Conservation (phyloP, 2,797 vertebrate genomes). For the Gambelia wislizenii region DNA sequence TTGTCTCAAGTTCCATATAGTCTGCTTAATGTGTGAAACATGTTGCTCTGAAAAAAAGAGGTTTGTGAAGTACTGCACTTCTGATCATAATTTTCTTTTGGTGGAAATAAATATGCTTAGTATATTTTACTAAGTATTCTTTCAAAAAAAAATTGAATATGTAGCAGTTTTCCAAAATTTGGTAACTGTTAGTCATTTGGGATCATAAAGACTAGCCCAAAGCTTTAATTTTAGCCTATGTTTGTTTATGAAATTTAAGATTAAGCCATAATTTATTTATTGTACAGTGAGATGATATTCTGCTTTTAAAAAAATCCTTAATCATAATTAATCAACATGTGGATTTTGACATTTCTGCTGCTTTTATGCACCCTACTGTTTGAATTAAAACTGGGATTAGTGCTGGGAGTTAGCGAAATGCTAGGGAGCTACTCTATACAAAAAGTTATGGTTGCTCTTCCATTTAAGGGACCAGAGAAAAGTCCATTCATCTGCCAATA, state of each 20-base stretch:
- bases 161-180: not conserved
- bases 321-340: conserved; percentile 17
- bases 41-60: conserved; percentile 45
- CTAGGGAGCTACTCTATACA: conserved; percentile 49
- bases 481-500: conserved; percentile 13
- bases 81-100: conserved; percentile 22
- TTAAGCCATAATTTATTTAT: conserved; percentile 65
- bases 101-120: conserved; percentile 49
- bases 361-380: conserved; percentile 37
- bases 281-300: conserved; percentile 19
- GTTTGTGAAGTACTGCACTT: conserved; percentile 40
- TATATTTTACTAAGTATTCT: conserved; percentile 25
- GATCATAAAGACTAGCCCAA: conserved; percentile 17
- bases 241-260: conserved; percentile 41
- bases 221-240: conserved; percentile 30
- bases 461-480: conserved; percentile 47
- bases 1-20: not conserved
- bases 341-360: conserved; percentile 36
- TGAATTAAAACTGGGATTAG: conserved; percentile 43
- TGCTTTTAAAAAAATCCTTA: conserved; percentile 23
- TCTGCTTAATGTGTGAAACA: conserved; percentile 49
- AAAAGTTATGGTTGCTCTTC: conserved; percentile 49
- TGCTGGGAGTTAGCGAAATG: conserved; percentile 55
- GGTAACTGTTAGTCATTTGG: not conserved
- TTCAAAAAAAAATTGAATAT: conserved; percentile 46